Percentiles rank a stretch among this genome's conserved stretches.
Evolutionary conservation across 1,140 invertebrate species (phyloP).

Genomic region (Sinonovacula constricta): DNA sequence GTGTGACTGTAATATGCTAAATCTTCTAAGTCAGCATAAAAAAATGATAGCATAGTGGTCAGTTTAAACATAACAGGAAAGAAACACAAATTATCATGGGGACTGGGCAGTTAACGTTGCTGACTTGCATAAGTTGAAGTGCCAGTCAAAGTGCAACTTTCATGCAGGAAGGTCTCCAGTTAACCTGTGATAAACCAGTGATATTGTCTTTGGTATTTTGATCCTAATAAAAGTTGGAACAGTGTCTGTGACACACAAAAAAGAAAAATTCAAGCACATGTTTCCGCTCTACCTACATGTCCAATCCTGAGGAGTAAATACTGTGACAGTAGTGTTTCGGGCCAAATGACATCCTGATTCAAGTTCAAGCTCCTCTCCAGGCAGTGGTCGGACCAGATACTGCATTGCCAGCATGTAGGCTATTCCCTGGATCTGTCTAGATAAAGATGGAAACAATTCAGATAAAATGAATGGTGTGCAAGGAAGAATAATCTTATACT

Average conservation of each 20-base stretch:
- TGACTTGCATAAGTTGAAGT: neutral
- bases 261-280: neutral
- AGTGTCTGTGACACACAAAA: too few species aligned
- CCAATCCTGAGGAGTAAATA: slow-evolving; percentile 63
- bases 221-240: too few species aligned
- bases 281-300: slow-evolving; percentile 55
- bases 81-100: too few species aligned
- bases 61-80: too few species aligned
- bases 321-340: slow-evolving; percentile 36
- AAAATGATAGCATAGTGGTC: too few species aligned
- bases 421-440: slow-evolving; percentile 75
- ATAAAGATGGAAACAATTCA: slow-evolving; percentile 36
- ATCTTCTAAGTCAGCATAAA: too few species aligned
- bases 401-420: slow-evolving; percentile 69
- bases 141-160: neutral
- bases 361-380: slow-evolving; percentile 45
- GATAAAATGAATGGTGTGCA: neutral
- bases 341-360: slow-evolving; percentile 56
- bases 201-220: neutral
- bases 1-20: too few species aligned
- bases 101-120: neutral
- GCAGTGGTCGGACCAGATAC: slow-evolving; percentile 63
- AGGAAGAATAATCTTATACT: too few species aligned
- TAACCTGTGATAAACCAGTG: neutral
- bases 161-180: neutral